A percentile compares a stretch with the other conserved stretches of the same genome.
Conservation (phyloP, 2,113 vertebrate species). For the Chloebia gouldiae region DNA sequence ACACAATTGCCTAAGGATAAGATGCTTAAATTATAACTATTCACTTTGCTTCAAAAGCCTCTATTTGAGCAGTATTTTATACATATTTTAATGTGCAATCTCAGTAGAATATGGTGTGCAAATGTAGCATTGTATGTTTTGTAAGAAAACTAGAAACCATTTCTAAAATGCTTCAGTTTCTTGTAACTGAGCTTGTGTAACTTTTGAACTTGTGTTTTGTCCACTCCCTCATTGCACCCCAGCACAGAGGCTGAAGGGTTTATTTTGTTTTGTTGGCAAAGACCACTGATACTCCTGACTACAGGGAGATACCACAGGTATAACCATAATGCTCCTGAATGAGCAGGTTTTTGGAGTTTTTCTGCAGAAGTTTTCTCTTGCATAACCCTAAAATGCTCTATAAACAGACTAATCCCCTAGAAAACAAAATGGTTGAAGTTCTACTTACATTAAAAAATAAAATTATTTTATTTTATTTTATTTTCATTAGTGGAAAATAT, state of each 20-base stretch:
- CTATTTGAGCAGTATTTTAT: not conserved
- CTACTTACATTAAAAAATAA: not conserved
- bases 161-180: not conserved
- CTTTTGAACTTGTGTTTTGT: not conserved
- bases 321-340: not conserved
- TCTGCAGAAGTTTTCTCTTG: not conserved
- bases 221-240: not conserved
- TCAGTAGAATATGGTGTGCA: not conserved
- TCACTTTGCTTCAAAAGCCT: not conserved
- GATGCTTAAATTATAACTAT: not conserved
- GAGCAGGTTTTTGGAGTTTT: not conserved
- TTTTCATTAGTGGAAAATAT: not conserved
- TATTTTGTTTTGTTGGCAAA: not conserved
- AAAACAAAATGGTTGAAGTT: not conserved
- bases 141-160: not conserved
- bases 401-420: not conserved
- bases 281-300: not conserved
- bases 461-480: not conserved
- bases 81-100: not conserved
- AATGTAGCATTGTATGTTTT: not conserved
- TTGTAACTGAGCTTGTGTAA: not conserved
- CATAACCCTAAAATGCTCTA: not conserved
- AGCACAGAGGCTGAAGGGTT: not conserved
- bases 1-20: not conserved
- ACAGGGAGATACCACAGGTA: fast-evolving